Evolutionary conservation across 2,888 invertebrate species (phyloP), one percentile per base, ranked within the genome.

Genomic region (Drosophila infuscata): DNA sequence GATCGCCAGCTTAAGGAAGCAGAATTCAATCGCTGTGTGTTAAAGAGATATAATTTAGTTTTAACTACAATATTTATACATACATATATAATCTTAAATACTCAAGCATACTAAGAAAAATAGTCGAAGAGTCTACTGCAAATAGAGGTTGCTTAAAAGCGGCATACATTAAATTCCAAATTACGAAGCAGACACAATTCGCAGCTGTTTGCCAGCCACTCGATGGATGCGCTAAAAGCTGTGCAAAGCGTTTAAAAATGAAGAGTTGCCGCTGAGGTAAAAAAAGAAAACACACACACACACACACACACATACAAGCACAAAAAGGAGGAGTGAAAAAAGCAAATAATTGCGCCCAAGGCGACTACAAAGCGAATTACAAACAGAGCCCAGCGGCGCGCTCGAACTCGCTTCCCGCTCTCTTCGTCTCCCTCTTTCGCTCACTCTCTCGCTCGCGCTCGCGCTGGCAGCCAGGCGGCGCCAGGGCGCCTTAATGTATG

Each of bases 351-450:
- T 81, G 83, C 76, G 83, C 89, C 82, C 89, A 82, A 85, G 90
- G 88, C 88, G 89, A 87, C 85, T 89, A 82, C 88, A 79, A 88
- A 82, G 83, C 83, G 88, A 85, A 82, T 81, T 79, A 80, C 76
- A 85, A 81, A 75, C 86, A 79, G 83, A 82, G 82, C 82, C 78
- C 86, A 82, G 63, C 35, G 67, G 67, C 67, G 57, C 64, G 33
- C 29, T 48, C 25, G 20, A 46, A 46, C 46, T 46, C 43, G 17
- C 29, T 51, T 25, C 15, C 12, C 49, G 8, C 38, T n/a, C 35
- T 36, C 25, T 1, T 29, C 35, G 6, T 30, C 38, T 41, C 33
- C 17, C 38, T 20, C 9, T 15, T 3, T 20, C 15, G 25, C 25
- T 25, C 9, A 17, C 7, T 48, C 38, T 41, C 29, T 36, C n/a